phyloP scores from a whole-genome alignment of 1,140 invertebrate genomes.

The Pentalonia nigronervosa region DNA sequence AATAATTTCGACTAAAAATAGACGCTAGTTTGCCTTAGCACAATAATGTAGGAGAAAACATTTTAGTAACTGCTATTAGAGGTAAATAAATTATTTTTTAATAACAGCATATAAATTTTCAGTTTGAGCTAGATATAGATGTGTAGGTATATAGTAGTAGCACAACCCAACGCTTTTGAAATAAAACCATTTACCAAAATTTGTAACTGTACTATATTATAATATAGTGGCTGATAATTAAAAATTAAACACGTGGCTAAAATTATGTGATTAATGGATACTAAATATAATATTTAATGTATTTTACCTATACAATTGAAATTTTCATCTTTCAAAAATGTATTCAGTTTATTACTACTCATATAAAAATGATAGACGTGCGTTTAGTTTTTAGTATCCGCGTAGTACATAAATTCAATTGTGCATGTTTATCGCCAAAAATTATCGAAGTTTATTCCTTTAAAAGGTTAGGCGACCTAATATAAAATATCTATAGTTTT shows the following conservation, averaged over 20 bases:
- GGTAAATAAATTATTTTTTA: neutral
- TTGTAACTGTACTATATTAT: no score
- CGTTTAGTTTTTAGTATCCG: no score
- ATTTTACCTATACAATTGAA: neutral
- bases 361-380: neutral
- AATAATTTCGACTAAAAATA: neutral
- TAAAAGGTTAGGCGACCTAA: neutral
- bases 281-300: neutral
- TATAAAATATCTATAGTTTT: constrained; percentile 8
- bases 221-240: neutral
- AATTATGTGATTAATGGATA: neutral
- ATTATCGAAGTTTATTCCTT: neutral
- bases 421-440: neutral
- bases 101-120: neutral
- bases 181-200: no score
- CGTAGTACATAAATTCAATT: neutral
- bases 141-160: neutral
- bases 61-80: neutral
- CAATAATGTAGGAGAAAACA: neutral
- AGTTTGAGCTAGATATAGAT: neutral
- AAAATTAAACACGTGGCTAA: neutral
- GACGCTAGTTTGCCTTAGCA: neutral
- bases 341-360: neutral
- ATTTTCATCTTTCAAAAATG: neutral
- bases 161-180: no score